Conservation (phyloP, 2,113 vertebrate genomes). For the Chrysemys picta region DNA sequence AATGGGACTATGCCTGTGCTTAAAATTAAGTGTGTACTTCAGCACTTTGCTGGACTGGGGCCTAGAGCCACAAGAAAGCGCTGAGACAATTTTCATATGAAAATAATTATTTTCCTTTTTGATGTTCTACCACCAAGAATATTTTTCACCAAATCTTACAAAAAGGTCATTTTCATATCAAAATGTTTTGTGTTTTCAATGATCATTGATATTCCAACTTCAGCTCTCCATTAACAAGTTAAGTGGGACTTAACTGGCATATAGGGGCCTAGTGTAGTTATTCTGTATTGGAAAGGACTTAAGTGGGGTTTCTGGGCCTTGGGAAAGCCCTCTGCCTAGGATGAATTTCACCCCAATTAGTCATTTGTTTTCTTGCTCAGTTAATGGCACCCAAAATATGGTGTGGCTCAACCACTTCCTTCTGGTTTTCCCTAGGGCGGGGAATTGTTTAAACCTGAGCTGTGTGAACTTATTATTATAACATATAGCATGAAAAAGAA, state of each 20-base stretch:
- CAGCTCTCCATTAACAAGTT: slow-evolving; percentile 68
- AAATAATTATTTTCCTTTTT: background rate
- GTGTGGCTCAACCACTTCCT: slow-evolving; percentile 78
- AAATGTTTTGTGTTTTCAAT: slow-evolving; percentile 12
- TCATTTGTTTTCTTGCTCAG: slow-evolving; percentile 72
- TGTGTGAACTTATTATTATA: slow-evolving; percentile 61
- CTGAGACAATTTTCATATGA: background rate
- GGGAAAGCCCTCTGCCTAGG: slow-evolving; percentile 71
- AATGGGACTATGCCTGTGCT: background rate
- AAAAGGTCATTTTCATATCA: slow-evolving; percentile 65
- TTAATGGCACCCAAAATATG: slow-evolving; percentile 78
- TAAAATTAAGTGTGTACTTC: background rate
- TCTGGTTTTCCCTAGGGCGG: slow-evolving; percentile 71
- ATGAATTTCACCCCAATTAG: slow-evolving; percentile 77
- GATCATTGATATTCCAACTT: slow-evolving; percentile 71
- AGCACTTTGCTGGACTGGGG: background rate
- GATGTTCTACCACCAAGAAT: slow-evolving; percentile 42
- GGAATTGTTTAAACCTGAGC: slow-evolving; percentile 61
- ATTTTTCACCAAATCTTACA: slow-evolving; percentile 38
- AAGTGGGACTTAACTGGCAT: slow-evolving; percentile 66
- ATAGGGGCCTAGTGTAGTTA: slow-evolving; percentile 41
- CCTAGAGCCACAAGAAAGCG: background rate
- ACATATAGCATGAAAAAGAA: slow-evolving; percentile 57
- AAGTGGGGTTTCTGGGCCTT: slow-evolving; percentile 69
- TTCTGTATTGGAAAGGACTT: slow-evolving; percentile 2